Percentiles rank a stretch among this genome's conserved stretches.
These are phyloP conservation scores for Trissolcus japonicus DNA, from an alignment of 2,888 invertebrate species.

Conservation along the genomic window DNA sequence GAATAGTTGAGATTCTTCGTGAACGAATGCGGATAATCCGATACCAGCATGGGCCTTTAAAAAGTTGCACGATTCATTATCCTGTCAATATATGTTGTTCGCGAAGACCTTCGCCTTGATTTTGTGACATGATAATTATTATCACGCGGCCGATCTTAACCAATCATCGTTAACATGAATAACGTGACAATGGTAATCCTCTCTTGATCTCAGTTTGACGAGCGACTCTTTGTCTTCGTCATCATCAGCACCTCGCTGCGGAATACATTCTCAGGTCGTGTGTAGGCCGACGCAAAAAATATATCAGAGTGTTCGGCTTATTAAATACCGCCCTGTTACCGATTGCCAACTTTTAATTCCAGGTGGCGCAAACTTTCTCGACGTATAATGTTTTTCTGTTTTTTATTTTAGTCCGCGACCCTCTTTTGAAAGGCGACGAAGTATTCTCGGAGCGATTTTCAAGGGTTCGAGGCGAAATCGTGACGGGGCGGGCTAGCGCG, in stretches of 20 bases:
- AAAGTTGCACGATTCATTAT: conserved; percentile 71
- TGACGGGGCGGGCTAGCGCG: conserved; percentile 51
- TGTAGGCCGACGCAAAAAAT: conserved; percentile 56
- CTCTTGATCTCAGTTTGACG: conserved; percentile 61
- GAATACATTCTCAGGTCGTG: conserved; percentile 29
- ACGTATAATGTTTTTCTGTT: conserved; percentile 27
- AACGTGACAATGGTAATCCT: conserved; percentile 74
- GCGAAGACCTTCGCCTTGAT: conserved; percentile 74
- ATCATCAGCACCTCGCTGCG: conserved; percentile 58
- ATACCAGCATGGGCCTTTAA: conserved; percentile 50
- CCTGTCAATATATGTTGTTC: conserved; percentile 74
- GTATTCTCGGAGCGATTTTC: conserved; percentile 67
- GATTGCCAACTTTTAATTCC: conserved; percentile 34
- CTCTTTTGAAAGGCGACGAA: conserved; percentile 58
- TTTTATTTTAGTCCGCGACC: conserved; percentile 10
- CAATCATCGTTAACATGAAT: conserved; percentile 74
- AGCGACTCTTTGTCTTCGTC: conserved; percentile 53
- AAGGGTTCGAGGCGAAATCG: conserved; percentile 61
- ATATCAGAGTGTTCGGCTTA: conserved; percentile 15
- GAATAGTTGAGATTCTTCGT: conserved; percentile 28
- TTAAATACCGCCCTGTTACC: conserved; percentile 41
- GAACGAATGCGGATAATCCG: conserved; percentile 45
- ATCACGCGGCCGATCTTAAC: conserved; percentile 71
- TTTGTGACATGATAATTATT: conserved; percentile 71
- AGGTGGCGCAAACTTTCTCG: conserved; percentile 26